Percentiles rank a stretch among this genome's conserved stretches.
Conservation (phyloP, 2,888 invertebrate species). For the Euplexia lucipara region DNA sequence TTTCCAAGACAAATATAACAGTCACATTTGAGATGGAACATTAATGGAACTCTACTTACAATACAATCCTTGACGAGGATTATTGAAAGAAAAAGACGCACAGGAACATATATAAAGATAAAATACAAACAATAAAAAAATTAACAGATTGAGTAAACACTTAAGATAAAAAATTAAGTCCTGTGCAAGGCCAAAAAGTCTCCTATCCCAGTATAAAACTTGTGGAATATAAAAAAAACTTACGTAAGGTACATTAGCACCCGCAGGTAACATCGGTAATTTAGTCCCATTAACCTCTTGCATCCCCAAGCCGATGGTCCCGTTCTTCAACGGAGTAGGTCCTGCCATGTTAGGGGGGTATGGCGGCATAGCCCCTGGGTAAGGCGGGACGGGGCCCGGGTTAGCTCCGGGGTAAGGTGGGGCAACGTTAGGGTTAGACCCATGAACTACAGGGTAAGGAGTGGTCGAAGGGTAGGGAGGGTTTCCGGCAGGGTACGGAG, state of each 20-base stretch:
- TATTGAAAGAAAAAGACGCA: too few relatives aligned
- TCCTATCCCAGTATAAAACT: neutral
- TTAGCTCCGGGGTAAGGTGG: slow-evolving; percentile 30
- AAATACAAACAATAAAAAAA: too few relatives aligned
- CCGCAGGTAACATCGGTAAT: slow-evolving; percentile 71
- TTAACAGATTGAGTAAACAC: too few relatives aligned
- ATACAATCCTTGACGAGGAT: too few relatives aligned
- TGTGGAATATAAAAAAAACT: slow-evolving; percentile 38
- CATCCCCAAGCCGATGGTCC: slow-evolving; percentile 68
- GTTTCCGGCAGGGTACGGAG: slow-evolving; percentile 57
- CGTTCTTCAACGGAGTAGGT: slow-evolving; percentile 65
- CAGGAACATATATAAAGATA: too few relatives aligned
- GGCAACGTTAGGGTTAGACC: slow-evolving; percentile 6
- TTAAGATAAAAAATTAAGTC: too few relatives aligned
- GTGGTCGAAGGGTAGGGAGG: slow-evolving; percentile 43
- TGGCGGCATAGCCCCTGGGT: slow-evolving; percentile 38
- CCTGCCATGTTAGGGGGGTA: slow-evolving; percentile 22
- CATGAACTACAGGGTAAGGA: slow-evolving; percentile 23
- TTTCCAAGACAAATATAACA: too few relatives aligned
- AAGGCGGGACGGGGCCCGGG: slow-evolving; percentile 23
- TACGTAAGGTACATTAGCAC: slow-evolving; percentile 71
- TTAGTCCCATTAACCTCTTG: slow-evolving; percentile 31
- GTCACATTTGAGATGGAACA: too few relatives aligned
- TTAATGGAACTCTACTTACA: too few relatives aligned
- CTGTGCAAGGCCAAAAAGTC: too few relatives aligned